A percentile compares a stretch with the other conserved stretches of the same genome.
Conservation (phyloP, 2,113 vertebrate species). For the Clarias macrocephalus region DNA sequence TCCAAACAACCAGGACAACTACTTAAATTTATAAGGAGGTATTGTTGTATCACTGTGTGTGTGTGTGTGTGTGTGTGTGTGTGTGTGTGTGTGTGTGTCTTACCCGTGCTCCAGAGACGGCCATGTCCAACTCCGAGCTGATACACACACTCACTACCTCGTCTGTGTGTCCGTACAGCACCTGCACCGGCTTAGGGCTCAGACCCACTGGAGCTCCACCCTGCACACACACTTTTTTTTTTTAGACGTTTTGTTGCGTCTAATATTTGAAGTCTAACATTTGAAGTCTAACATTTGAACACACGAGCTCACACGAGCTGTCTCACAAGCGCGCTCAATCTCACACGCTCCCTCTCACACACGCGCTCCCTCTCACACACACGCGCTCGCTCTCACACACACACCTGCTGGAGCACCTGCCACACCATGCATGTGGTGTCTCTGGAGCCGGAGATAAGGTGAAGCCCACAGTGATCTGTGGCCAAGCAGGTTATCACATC, state of each 20-base stretch:
- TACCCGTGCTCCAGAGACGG: conserved; percentile 91
- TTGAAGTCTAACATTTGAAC: background rate
- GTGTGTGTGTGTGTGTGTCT: conserved; percentile 28
- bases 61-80: conserved; percentile 12
- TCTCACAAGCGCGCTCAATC: too few species aligned
- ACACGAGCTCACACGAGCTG: too few species aligned
- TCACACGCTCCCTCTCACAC: too few species aligned
- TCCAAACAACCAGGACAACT: background rate
- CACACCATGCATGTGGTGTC: conserved; percentile 98
- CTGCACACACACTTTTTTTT: conserved; percentile 60
- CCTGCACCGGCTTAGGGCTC: conserved; percentile 87
- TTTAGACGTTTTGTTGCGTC: background rate
- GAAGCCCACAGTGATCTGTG: conserved; percentile 91
- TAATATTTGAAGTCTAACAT: background rate
- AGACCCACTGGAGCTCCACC: conserved; percentile 85
- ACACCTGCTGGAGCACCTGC: conserved; percentile 93
- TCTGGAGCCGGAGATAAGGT: conserved; percentile 95
- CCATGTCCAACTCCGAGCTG: conserved; percentile 96
- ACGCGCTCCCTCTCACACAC: background rate
- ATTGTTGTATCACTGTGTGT: background rate
- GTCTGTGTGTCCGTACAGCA: conserved; percentile 90
- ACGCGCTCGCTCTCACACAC: background rate
- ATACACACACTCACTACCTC: conserved; percentile 89
- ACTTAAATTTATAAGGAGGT: background rate
- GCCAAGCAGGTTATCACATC: conserved; percentile 95